phyloP scores from a whole-genome alignment of 2,888 invertebrate genomes.

The Elysia crispata region DNA sequence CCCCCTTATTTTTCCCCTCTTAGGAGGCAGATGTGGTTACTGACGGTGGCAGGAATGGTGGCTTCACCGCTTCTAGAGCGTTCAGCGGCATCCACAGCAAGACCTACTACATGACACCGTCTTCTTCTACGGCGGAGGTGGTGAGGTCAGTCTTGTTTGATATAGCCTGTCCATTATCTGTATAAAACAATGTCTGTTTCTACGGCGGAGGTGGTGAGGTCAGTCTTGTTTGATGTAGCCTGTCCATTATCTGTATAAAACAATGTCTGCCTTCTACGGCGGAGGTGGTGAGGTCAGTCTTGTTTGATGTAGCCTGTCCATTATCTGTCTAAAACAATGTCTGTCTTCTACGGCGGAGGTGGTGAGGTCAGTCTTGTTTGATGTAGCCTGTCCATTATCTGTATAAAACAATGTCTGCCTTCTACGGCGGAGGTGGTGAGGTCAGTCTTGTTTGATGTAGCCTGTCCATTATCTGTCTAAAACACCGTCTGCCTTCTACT shows the following conservation, averaged over 20 bases:
- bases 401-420: constrained; percentile 57
- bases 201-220: too few relatives aligned
- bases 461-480: neutral
- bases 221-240: too few relatives aligned
- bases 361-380: too few relatives aligned
- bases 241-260: too few relatives aligned
- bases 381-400: too few relatives aligned
- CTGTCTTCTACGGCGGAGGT: too few relatives aligned
- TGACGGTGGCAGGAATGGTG: constrained; percentile 50
- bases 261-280: too few relatives aligned
- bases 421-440: constrained; percentile 57
- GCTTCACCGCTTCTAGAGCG: constrained; percentile 51
- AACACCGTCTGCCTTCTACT: too few relatives aligned
- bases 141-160: constrained; percentile 47
- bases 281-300: too few relatives aligned
- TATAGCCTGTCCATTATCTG: neutral
- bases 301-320: too few relatives aligned
- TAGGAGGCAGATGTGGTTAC: constrained; percentile 25
- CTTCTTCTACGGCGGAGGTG: constrained; percentile 55
- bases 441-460: constrained; percentile 32
- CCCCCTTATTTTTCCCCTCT: neutral
- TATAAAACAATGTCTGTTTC: neutral
- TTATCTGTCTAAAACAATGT: too few relatives aligned
- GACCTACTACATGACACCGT: constrained; percentile 57
- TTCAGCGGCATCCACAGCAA: constrained; percentile 57